A percentile compares a stretch with the other conserved stretches of the same genome.
These are phyloP conservation scores for Sapayoa aenigma DNA, from an alignment of 2,113 vertebrate genomes.

Conservation along the genomic window DNA sequence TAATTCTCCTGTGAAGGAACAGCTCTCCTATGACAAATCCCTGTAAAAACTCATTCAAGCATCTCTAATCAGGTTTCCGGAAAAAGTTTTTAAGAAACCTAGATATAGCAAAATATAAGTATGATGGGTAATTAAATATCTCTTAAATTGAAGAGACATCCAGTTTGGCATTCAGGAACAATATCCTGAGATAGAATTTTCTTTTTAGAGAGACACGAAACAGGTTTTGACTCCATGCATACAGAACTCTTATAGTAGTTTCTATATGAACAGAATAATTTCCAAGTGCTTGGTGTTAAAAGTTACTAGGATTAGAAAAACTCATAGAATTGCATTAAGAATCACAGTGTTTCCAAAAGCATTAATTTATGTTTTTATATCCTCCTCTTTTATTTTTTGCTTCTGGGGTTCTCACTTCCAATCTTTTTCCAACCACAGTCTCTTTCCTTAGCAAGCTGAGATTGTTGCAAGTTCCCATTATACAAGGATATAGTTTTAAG, in stretches of 20 bases:
- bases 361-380: neutral
- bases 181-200: neutral
- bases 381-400: neutral
- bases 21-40: neutral
- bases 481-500: neutral
- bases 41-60: neutral
- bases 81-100: neutral
- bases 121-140: neutral
- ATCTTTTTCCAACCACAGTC: neutral
- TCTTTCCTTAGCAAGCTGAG: neutral
- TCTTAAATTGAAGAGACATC: neutral
- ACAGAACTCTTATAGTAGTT: neutral
- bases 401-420: neutral
- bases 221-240: neutral
- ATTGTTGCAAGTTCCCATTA: constrained; percentile 6
- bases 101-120: neutral
- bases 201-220: neutral
- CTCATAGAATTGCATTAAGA: neutral
- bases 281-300: neutral
- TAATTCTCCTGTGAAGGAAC: neutral
- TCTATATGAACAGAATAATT: neutral
- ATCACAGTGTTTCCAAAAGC: neutral
- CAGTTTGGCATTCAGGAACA: neutral
- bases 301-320: neutral
- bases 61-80: neutral